Base-by-base conservation (phyloP, 2,113 vertebrate genomes). In the Solea solea region DNA sequence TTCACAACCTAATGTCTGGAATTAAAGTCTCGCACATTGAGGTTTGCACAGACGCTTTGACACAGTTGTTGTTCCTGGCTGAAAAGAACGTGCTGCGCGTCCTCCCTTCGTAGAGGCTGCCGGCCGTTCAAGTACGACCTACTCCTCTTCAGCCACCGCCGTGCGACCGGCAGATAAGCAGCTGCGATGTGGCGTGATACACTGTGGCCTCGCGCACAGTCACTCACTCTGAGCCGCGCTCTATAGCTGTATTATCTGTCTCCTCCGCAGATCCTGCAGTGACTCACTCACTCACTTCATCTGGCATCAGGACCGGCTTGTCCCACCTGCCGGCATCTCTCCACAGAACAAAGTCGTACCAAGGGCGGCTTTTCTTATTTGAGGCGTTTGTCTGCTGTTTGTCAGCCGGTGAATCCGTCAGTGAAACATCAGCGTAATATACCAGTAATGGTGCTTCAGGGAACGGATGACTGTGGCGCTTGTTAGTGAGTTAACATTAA, bases 241-340 rank as follows among this genome's bases (percentile, higher is more conserved):
- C 44, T 48, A 34, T 1, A 34, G 48, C 70, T 74, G 79, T 78
- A 70, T 89, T 82, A 57, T 83, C 81, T 74, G 81, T 86, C 86
- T 83, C 75, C 83, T 80, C 65, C 9, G 25, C 75, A 48, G 61
- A 59, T 73, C 63, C 60, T 56, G 56, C 66, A 49, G 57, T 75
- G 84, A 84, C 76, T 80, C 80, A 67, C 68, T 77, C 45, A 14
- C 9, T 48, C 46, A 9, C 69, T 78, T 76, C 76, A 55, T 87
- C 71, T 40, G 62, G 34, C 34, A 6, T 56, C 62, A 46, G 72
- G 55, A 63, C 66, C 27, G 44, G 40, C 61, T 39, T 56, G 48
- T 81, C 76, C 80, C 82, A 82, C 78, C 72, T 86, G 81, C 58
- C 11, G 55, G 58, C 65, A 52, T 82, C 72, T 82, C 72, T 78